A percentile compares a stretch with the other conserved stretches of the same genome.
Evolutionary conservation across 2,113 vertebrate genomes (phyloP).

Genomic region (Trematomus loennbergii): DNA sequence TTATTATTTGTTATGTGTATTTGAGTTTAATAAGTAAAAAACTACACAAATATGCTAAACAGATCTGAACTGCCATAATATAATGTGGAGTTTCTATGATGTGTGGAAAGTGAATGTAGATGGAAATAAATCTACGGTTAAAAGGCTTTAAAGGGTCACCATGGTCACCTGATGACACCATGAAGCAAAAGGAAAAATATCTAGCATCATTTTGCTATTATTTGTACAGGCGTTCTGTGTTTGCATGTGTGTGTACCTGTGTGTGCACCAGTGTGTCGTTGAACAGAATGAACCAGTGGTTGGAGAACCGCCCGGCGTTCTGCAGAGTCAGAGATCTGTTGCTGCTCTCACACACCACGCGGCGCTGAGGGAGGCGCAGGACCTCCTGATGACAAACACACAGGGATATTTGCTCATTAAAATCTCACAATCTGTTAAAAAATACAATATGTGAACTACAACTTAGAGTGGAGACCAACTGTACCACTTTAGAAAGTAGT

Average conservation of each 20-base stretch:
- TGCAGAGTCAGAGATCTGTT: constrained; percentile 91
- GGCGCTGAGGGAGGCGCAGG: constrained; percentile 90
- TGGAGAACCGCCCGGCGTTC: constrained; percentile 94
- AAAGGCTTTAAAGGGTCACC: no score
- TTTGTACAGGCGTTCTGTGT: neutral
- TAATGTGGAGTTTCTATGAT: no score
- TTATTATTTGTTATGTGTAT: no score
- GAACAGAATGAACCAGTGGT: constrained; percentile 98
- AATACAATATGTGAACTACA: neutral
- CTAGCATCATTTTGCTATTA: neutral
- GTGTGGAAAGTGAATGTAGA: no score
- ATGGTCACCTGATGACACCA: no score
- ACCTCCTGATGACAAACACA: constrained; percentile 84
- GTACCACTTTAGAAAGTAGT: neutral
- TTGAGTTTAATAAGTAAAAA: no score
- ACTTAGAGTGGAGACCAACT: neutral
- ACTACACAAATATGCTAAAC: no score
- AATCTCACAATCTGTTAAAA: neutral
- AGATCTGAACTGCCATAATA: no score
- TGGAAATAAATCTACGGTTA: no score
- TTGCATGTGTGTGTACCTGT: constrained; percentile 85
- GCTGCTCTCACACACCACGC: constrained; percentile 94
- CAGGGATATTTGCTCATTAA: neutral
- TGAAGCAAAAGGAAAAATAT: neutral
- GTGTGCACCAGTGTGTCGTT: constrained; percentile 96